phyloP scores from a whole-genome alignment of 2,113 vertebrate genomes.

The Macrotus californicus region DNA sequence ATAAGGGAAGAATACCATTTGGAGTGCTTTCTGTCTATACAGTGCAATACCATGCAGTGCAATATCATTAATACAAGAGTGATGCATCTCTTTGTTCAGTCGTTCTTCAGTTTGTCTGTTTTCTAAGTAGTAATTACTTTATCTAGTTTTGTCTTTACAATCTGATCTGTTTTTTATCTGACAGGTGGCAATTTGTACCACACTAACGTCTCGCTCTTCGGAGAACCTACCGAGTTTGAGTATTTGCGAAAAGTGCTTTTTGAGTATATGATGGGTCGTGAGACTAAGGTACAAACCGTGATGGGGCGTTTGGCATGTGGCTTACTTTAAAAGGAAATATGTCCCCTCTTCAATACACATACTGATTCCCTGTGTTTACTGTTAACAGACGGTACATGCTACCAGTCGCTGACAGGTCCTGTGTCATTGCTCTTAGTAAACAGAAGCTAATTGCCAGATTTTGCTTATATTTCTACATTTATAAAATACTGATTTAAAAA shows the following conservation, averaged over 20 bases:
- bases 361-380: not conserved
- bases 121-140: not conserved
- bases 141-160: constrained; percentile 23
- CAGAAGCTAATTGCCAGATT: not conserved
- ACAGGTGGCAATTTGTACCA: constrained; percentile 85
- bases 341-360: not conserved
- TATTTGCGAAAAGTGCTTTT: constrained; percentile 97
- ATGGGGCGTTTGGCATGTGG: not conserved
- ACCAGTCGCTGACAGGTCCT: not conserved
- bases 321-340: constrained; percentile 26
- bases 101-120: not conserved
- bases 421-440: not conserved
- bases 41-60: not conserved
- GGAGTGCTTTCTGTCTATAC: not conserved
- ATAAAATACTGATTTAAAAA: constrained; percentile 24
- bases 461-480: constrained; percentile 26
- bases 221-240: constrained; percentile 94
- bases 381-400: not conserved
- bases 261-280: constrained; percentile 99
- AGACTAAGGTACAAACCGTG: constrained; percentile 90
- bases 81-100: not conserved
- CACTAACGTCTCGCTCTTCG: constrained; percentile 80
- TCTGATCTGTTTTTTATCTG: constrained; percentile 52
- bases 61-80: not conserved
- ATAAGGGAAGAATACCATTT: not conserved